These are phyloP conservation scores for Clunio marinus DNA, from an alignment of 2,888 invertebrate species.

Conservation along the genomic window DNA sequence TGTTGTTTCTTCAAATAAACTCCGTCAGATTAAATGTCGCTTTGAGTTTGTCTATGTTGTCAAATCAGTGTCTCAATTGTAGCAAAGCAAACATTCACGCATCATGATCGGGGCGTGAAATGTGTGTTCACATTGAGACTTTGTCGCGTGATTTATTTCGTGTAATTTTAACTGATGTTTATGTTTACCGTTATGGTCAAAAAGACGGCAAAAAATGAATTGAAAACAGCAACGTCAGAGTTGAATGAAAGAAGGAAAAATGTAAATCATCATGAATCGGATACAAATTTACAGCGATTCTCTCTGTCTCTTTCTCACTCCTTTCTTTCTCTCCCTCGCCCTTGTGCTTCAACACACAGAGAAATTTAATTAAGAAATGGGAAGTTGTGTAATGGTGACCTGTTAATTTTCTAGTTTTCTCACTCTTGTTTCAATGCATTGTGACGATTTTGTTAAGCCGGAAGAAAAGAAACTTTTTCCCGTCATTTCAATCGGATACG, in stretches of 20 bases:
- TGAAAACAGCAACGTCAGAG: slow-evolving; percentile 24
- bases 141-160: slow-evolving; percentile 12
- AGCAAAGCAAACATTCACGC: neutral
- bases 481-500: neutral
- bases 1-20: no score
- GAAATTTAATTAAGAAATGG: slow-evolving; percentile 26
- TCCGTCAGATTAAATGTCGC: slow-evolving; percentile 10
- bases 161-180: neutral
- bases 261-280: slow-evolving; percentile 29
- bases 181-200: slow-evolving; percentile 8
- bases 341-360: no score
- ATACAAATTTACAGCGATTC: slow-evolving; percentile 17
- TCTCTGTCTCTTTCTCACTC: neutral
- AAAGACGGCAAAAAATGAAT: neutral
- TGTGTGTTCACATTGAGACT: neutral
- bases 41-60: neutral
- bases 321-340: neutral
- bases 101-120: slow-evolving; percentile 18
- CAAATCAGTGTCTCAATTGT: slow-evolving; percentile 7
- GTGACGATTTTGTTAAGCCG: neutral
- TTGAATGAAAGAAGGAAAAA: slow-evolving; percentile 1
- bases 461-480: neutral
- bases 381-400: slow-evolving; percentile 28
- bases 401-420: slow-evolving; percentile 21
- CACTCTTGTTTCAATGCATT: neutral